phyloP scores from a whole-genome alignment of 1,140 invertebrate genomes.

The Lordiphosa mommai region DNA sequence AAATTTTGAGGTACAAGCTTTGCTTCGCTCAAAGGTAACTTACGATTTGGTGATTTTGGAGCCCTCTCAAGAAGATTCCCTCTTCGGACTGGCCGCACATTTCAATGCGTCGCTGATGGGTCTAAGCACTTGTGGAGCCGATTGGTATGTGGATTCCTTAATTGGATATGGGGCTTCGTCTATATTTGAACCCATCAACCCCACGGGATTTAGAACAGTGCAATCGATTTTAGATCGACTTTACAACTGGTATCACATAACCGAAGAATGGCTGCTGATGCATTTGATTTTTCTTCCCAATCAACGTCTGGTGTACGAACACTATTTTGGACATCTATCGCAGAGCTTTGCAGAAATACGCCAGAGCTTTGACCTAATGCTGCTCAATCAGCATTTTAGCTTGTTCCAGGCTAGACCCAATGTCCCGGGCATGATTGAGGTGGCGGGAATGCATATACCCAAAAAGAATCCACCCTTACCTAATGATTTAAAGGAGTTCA shows the following conservation, averaged over 20 bases:
- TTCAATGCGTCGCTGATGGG: slow-evolving; percentile 45
- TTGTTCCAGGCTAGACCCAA: slow-evolving; percentile 49
- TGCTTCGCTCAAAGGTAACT: slow-evolving; percentile 29
- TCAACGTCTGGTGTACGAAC: too few species aligned
- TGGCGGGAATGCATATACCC: slow-evolving; percentile 82
- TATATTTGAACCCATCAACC: too few species aligned
- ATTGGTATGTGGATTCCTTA: slow-evolving; percentile 52
- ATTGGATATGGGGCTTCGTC: too few species aligned
- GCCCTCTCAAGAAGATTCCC: slow-evolving; percentile 21
- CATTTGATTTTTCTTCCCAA: too few species aligned
- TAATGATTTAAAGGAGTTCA: slow-evolving; percentile 77
- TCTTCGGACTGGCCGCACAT: slow-evolving; percentile 35
- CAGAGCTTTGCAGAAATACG: too few species aligned
- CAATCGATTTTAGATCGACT: too few species aligned
- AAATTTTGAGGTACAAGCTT: slow-evolving; percentile 15
- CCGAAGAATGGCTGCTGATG: too few species aligned
- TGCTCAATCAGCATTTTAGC: slow-evolving; percentile 66
- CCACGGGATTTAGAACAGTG: too few species aligned
- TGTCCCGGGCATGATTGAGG: slow-evolving; percentile 60
- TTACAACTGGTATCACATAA: too few species aligned
- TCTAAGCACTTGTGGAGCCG: slow-evolving; percentile 33
- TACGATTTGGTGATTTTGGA: slow-evolving; percentile 48
- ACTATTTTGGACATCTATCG: too few species aligned
- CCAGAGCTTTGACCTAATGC: slow-evolving; percentile 42
- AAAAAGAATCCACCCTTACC: slow-evolving; percentile 66